These are phyloP conservation scores for Lobophora halterata DNA, from an alignment of 2,888 invertebrate species.

Conservation along the genomic window DNA sequence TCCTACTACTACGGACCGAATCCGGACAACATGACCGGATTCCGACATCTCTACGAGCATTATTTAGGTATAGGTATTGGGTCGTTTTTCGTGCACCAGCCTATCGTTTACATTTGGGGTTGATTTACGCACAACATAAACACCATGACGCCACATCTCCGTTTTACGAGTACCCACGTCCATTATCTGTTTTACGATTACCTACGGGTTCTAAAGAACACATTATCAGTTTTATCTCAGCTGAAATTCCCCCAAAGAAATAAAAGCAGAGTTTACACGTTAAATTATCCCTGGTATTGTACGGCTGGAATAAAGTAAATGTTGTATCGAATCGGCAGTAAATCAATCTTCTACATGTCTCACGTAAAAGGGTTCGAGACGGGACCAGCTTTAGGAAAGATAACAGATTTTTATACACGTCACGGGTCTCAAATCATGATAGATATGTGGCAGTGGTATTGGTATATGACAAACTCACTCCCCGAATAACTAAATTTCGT, in stretches of 20 bases:
- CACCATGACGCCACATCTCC: conserved; percentile 57
- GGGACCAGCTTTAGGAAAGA: conserved; percentile 53
- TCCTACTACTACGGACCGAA: too few species aligned
- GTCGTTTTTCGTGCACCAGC: too few species aligned
- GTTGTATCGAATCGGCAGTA: conserved; percentile 58
- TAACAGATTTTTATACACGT: conserved; percentile 50
- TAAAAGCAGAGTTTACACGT: conserved; percentile 68
- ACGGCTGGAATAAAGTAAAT: conserved; percentile 64
- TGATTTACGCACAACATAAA: conserved; percentile 47
- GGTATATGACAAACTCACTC: conserved; percentile 7
- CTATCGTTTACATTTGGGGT: too few species aligned
- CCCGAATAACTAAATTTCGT: too few species aligned
- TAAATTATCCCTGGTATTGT: conserved; percentile 70
- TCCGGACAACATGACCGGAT: too few species aligned
- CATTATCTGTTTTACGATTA: conserved; percentile 61
- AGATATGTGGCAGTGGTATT: conserved; percentile 9
- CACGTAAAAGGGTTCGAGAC: conserved; percentile 67
- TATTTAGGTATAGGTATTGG: too few species aligned
- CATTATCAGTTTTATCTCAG: conserved; percentile 74
- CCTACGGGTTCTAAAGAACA: conserved; percentile 58
- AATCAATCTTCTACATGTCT: conserved; percentile 66
- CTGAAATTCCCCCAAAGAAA: conserved; percentile 69
- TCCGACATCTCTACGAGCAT: too few species aligned
- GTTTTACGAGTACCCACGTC: conserved; percentile 32
- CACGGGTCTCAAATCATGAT: conserved; percentile 31